These are phyloP conservation scores for Neuroterus valhalla DNA, from an alignment of 1,140 invertebrate species.

Conservation along the genomic window DNA sequence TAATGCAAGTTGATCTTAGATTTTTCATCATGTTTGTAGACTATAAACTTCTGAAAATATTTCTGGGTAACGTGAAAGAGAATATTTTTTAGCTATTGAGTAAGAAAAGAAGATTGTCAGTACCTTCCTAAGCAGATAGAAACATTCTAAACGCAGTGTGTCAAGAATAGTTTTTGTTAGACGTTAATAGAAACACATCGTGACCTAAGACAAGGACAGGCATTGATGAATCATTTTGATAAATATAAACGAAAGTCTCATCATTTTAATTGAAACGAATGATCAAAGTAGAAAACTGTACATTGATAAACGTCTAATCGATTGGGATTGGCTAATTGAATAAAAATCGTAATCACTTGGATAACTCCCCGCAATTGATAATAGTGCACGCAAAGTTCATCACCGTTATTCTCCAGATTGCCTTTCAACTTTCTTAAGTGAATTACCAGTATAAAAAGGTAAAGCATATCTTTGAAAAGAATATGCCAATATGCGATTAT, in stretches of 20 bases:
- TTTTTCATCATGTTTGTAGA: not conserved
- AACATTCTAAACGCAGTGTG: no score
- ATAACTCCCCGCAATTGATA: conserved; percentile 1
- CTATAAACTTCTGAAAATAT: no score
- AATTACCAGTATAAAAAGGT: not conserved
- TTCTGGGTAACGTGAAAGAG: no score
- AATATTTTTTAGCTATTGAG: no score
- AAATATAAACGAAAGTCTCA: not conserved
- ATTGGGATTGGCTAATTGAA: not conserved
- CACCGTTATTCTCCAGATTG: not conserved
- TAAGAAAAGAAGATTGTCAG: no score
- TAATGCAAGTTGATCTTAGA: not conserved
- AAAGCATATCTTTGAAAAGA: not conserved
- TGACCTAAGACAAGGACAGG: no score
- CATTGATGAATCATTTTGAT: no score
- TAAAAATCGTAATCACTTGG: not conserved
- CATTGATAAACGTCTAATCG: not conserved
- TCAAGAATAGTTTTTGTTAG: no score
- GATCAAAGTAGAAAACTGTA: not conserved
- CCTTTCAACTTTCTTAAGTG: not conserved
- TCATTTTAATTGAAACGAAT: not conserved
- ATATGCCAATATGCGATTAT: not conserved
- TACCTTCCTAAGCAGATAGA: no score
- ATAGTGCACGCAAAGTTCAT: conserved; percentile 1
- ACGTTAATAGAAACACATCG: no score